phyloP scores from a whole-genome alignment of 2,888 invertebrate species.

The Resseliella maxima region DNA sequence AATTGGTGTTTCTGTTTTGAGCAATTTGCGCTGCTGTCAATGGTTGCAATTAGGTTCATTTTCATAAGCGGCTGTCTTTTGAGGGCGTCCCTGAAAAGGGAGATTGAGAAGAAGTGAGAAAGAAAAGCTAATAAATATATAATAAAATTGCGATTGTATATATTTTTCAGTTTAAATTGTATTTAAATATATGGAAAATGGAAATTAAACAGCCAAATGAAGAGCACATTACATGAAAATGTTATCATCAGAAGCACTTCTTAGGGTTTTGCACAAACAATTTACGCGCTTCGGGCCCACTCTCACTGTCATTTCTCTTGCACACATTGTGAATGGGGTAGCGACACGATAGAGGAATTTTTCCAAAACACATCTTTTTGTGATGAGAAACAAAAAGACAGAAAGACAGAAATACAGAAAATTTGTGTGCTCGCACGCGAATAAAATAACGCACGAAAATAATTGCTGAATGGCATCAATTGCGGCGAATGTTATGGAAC shows the following conservation, averaged over 20 bases:
- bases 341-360: neutral
- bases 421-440: neutral
- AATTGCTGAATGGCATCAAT: constrained; percentile 48
- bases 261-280: neutral
- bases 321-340: neutral
- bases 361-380: neutral
- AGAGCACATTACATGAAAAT: constrained; percentile 27
- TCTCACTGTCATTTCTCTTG: neutral
- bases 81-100: no score
- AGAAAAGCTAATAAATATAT: neutral
- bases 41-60: constrained; percentile 38
- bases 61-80: neutral
- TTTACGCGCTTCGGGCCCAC: neutral
- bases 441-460: neutral
- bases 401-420: neutral
- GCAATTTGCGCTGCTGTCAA: neutral
- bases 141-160: neutral
- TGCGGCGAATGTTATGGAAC: constrained; percentile 43
- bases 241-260: constrained; percentile 2
- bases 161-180: neutral
- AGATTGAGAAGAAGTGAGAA: neutral
- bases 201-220: constrained; percentile 53
- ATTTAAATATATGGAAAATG: constrained; percentile 41
- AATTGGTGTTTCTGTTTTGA: neutral
- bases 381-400: neutral